These are phyloP conservation scores for Papilio helenus DNA, from an alignment of 1,140 invertebrate genomes.

Conservation along the genomic window DNA sequence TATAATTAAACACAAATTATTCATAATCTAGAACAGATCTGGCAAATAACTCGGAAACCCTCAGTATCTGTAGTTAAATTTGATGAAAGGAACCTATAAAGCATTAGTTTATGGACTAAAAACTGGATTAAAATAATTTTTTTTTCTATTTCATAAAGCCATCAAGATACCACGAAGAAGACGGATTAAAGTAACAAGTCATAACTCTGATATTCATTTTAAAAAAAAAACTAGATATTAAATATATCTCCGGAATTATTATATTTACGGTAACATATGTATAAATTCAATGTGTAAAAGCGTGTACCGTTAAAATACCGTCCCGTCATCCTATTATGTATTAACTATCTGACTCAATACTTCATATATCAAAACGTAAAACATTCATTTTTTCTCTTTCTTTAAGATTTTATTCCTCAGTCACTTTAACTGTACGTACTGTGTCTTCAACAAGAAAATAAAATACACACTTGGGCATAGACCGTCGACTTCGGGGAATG, in stretches of 20 bases:
- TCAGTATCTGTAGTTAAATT: no score
- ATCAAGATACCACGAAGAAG: no score
- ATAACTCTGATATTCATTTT: no score
- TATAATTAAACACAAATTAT: no score
- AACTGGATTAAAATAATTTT: no score
- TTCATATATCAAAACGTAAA: background rate
- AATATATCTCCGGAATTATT: background rate
- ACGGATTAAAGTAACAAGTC: no score
- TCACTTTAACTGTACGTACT: background rate
- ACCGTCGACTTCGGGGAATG: background rate
- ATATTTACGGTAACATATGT: background rate
- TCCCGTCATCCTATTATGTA: slow-evolving; percentile 15
- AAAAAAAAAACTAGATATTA: background rate
- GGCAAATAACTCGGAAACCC: no score
- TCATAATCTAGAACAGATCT: no score
- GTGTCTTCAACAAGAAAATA: background rate
- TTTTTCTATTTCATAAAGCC: no score
- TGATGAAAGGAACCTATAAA: no score
- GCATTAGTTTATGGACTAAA: no score
- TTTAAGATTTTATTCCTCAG: background rate
- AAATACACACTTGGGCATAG: no score
- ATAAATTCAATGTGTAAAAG: slow-evolving; percentile 15
- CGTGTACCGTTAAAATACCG: slow-evolving; percentile 20
- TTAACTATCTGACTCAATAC: background rate
- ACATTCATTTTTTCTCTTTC: background rate